These are phyloP conservation scores for Platygyra sinensis DNA, from an alignment of 64 coral and sea anemone genomes.

Conservation along the genomic window DNA sequence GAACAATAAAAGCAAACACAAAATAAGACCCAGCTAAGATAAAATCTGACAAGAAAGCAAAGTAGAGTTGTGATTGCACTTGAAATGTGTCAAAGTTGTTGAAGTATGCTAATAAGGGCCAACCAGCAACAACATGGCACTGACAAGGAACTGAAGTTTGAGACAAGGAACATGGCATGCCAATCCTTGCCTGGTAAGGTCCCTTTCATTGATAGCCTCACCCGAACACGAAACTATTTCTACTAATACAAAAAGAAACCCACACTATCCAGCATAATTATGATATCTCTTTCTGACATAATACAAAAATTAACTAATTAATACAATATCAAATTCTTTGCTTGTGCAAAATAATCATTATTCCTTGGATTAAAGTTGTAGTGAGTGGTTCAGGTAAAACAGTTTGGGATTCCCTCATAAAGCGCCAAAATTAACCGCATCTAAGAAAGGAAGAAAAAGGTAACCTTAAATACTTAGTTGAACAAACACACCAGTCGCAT, in stretches of 20 bases:
- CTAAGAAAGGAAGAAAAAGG: background rate
- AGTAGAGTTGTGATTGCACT: background rate
- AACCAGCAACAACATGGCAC: no score
- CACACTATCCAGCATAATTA: background rate
- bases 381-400: background rate
- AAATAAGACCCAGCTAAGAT: no score
- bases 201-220: background rate
- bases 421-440: background rate
- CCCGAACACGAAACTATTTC: background rate
- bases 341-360: constrained; percentile 18
- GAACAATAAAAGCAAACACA: background rate
- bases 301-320: constrained; percentile 29
- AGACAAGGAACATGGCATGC: no score
- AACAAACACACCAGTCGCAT: no score
- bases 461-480: background rate
- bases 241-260: background rate
- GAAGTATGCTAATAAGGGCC: background rate
- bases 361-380: background rate
- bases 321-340: constrained; percentile 20
- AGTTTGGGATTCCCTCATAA: background rate
- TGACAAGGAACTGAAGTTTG: background rate
- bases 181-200: background rate
- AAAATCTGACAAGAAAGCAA: background rate
- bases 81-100: background rate
- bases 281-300: background rate